Percentiles rank a stretch among this genome's conserved stretches.
phyloP scores from a whole-genome alignment of 2,888 invertebrate species.

The Omphaloscelis lunosa region DNA sequence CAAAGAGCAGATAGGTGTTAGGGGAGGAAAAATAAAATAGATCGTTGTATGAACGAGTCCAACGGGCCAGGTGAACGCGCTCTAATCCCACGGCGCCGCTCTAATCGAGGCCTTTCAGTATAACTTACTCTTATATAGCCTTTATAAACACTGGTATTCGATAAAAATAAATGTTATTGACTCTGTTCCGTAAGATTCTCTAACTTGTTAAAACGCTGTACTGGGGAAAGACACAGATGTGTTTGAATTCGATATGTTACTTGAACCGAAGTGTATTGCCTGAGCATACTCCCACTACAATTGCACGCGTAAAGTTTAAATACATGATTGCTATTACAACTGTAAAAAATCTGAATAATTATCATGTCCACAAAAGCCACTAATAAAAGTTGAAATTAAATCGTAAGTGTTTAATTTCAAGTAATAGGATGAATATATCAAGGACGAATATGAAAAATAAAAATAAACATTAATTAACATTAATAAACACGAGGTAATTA shows the following conservation, averaged over 20 bases:
- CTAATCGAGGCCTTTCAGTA: slow-evolving; percentile 68
- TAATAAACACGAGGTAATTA: neutral
- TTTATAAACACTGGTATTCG: slow-evolving; percentile 43
- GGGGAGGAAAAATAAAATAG: slow-evolving; percentile 72
- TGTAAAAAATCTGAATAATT: no score
- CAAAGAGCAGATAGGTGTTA: slow-evolving; percentile 72
- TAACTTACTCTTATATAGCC: slow-evolving; percentile 52
- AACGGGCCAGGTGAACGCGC: slow-evolving; percentile 69
- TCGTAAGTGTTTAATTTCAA: no score
- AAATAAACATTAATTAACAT: no score
- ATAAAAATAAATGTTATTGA: slow-evolving; percentile 59
- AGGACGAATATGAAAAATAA: no score
- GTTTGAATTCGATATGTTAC: slow-evolving; percentile 14
- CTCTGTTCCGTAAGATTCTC: slow-evolving; percentile 24
- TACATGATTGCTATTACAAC: no score
- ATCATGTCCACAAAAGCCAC: no score
- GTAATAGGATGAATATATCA: no score
- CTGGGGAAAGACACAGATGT: slow-evolving; percentile 21
- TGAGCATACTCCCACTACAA: neutral
- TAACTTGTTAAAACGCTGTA: slow-evolving; percentile 41
- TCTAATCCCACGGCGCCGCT: slow-evolving; percentile 66
- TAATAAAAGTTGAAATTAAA: no score
- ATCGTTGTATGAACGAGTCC: slow-evolving; percentile 71
- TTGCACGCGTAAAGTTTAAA: neutral
- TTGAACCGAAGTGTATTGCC: neutral